Evolutionary conservation across 2,113 vertebrate species (phyloP), one percentile per base, ranked within the genome.

Genomic region (Nothoprocta pentlandii): DNA sequence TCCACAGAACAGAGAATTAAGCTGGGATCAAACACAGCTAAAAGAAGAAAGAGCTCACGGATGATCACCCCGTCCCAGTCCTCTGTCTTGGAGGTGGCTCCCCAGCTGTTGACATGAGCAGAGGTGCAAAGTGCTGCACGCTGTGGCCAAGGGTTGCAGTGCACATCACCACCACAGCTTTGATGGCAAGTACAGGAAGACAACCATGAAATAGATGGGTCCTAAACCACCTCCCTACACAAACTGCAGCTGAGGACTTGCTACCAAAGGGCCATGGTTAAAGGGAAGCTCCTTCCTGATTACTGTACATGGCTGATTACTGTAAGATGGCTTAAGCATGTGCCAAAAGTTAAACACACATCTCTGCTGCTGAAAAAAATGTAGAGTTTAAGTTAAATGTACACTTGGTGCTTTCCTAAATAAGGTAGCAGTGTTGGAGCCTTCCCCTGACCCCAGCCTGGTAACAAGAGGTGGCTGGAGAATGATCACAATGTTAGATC

Each of bases 401-500:
- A 12, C 41, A 58, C 42, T 46, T 32, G 25, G 53, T 42, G 53
- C 67, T 68, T 64, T 59, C 36, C 80, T 53, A 56, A n/a, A 25
- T 9, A 63, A 25, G 59, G 16, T 1, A 53, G 28, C 56, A 63
- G 32, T n/a, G 51, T 26, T 36, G 15, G 41, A 7, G 39, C 46
- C 44, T 47, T 22, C 32, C 26, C 5, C 0, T 8, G 36, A 39
- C 36, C 36, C 0, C 21, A 10, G 26, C 10, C 30, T 16, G 5
- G 17, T 32, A 63, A 7, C 64, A 20, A 42, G 64, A 34, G 36
- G 12, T 1, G 47, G 34, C 62, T 25, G 54, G 30, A 63, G 16
- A 63, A 25, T 1, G 0, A 28, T 6, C 32, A 16, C 32, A 17
- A 12, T 11, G 42, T 4, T 70, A 62, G 23, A 2, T 12, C 28